Conservation (phyloP, 1,140 invertebrate species). For the Zeugodacus cucurbitae region DNA sequence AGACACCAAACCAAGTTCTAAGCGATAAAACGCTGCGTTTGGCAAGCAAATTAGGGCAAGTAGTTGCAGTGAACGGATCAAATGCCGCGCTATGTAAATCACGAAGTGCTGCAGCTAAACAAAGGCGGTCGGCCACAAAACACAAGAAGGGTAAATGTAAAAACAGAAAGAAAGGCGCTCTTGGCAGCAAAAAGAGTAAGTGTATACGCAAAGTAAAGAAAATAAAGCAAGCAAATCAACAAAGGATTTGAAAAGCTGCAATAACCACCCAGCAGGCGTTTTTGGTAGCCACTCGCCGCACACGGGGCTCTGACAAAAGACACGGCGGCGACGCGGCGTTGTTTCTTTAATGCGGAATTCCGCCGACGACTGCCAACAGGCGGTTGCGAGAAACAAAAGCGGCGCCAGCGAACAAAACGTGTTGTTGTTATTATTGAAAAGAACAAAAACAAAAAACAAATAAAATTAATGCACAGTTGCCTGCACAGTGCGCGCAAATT, state of each 20-base stretch:
- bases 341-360: slow-evolving; percentile 20
- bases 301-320: neutral
- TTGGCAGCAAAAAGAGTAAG: neutral
- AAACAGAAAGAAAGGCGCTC: neutral
- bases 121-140: neutral
- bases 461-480: neutral
- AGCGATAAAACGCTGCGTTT: slow-evolving; percentile 16
- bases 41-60: neutral
- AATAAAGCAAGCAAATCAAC: neutral
- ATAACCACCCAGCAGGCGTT: neutral
- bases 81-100: neutral
- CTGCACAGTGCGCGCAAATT: neutral
- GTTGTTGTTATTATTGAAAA: neutral
- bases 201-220: neutral
- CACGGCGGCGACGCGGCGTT: neutral
- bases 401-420: neutral
- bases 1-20: slow-evolving; percentile 9
- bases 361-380: neutral
- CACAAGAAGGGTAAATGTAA: neutral
- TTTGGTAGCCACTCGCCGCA: neutral
- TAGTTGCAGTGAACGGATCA: neutral
- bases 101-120: neutral
- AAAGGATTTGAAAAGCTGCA: neutral
- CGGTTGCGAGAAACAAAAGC: neutral
- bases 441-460: neutral